These are phyloP conservation scores for Podarcis raffonei DNA, from an alignment of 2,113 vertebrate species.

Conservation along the genomic window DNA sequence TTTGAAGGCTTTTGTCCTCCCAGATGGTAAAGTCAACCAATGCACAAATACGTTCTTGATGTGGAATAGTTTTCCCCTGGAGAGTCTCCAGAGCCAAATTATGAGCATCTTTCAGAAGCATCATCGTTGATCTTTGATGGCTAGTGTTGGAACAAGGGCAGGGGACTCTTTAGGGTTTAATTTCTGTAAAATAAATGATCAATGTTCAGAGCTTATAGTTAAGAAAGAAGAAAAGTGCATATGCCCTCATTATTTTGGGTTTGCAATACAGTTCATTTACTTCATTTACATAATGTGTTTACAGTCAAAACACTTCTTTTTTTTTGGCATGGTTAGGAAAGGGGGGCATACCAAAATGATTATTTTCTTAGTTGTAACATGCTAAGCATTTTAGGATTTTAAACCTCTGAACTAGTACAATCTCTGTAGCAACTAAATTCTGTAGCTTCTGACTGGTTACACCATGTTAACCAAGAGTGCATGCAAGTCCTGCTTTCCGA, in stretches of 20 bases:
- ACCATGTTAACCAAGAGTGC: neutral
- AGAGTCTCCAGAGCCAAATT: neutral
- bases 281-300: too few relatives aligned
- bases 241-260: neutral
- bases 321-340: neutral
- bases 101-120: neutral
- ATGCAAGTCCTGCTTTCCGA: too few relatives aligned
- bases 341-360: neutral
- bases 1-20: neutral
- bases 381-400: neutral
- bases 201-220: neutral
- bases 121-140: neutral
- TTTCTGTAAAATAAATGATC: neutral
- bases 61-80: neutral
- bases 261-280: too few relatives aligned
- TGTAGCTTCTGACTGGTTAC: neutral
- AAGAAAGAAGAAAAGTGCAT: neutral
- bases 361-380: neutral
- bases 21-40: too few relatives aligned
- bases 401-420: neutral
- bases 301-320: too few relatives aligned
- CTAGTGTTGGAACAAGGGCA: neutral
- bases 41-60: too few relatives aligned
- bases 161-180: neutral
- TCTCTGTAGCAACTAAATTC: neutral